phyloP scores from a whole-genome alignment of 2,113 vertebrate species.

The Sander vitreus region DNA sequence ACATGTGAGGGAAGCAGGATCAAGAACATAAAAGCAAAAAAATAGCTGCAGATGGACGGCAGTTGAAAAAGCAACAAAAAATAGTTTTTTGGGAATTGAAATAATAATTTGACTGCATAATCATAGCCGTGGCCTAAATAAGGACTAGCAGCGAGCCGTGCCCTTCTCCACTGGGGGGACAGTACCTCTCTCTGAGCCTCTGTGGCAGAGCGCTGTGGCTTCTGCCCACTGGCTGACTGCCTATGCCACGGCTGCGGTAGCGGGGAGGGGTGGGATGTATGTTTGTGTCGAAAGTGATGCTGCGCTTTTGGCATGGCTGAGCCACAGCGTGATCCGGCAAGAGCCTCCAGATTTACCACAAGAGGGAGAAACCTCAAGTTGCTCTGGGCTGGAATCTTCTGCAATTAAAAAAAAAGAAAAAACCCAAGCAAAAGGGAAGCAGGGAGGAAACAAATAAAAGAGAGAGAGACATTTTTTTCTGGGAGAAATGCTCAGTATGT shows the following conservation, averaged over 20 bases:
- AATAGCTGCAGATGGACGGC: slow-evolving; percentile 21
- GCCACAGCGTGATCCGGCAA: slow-evolving; percentile 59
- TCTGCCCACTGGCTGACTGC: slow-evolving; percentile 61
- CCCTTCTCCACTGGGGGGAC: slow-evolving; percentile 28
- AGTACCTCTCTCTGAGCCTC: slow-evolving; percentile 13
- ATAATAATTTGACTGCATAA: slow-evolving; percentile 24
- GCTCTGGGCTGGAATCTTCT: slow-evolving; percentile 59
- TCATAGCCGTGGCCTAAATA: slow-evolving; percentile 25
- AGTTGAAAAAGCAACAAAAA: neutral
- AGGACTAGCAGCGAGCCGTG: slow-evolving; percentile 14
- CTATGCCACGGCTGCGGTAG: slow-evolving; percentile 64
- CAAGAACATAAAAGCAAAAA: slow-evolving; percentile 6
- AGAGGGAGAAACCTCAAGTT: slow-evolving; percentile 71
- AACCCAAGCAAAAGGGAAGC: slow-evolving; percentile 61
- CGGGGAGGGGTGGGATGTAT: slow-evolving; percentile 59
- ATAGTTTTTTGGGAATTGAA: neutral
- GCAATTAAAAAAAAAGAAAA: slow-evolving; percentile 57
- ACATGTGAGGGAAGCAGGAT: slow-evolving; percentile 4
- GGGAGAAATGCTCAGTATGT: slow-evolving; percentile 68
- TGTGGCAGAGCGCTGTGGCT: slow-evolving; percentile 54
- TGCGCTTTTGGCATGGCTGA: slow-evolving; percentile 65
- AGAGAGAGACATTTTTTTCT: slow-evolving; percentile 37
- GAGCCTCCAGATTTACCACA: slow-evolving; percentile 72
- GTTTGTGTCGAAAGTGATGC: slow-evolving; percentile 74
- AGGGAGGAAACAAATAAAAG: slow-evolving; percentile 70